Evolutionary conservation across 2,113 vertebrate genomes (phyloP).

Genomic region (Felis catus): F.catus_Fca126_mat1.0 CM031418.1:95935501-95936000

Average conservation of each 20-base stretch:
- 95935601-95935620: not conserved
- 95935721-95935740: slow-evolving; percentile 28
- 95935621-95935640: slow-evolving; percentile 42
- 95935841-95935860: slow-evolving; percentile 13
- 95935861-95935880: not conserved
- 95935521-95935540: slow-evolving; percentile 32
- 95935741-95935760: slow-evolving; percentile 38
- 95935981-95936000: not conserved
- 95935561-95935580: slow-evolving; percentile 41
- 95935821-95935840: slow-evolving; percentile 31
- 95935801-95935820: slow-evolving; percentile 13
- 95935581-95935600: slow-evolving; percentile 26
- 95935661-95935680: not conserved
- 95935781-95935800: not conserved
- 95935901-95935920: not conserved
- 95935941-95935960: not conserved
- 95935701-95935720: slow-evolving; percentile 4
- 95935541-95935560: not conserved
- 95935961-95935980: not conserved
- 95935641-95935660: slow-evolving; percentile 16
- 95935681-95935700: slow-evolving; percentile 35
- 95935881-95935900: not conserved
- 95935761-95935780: slow-evolving; percentile 30
- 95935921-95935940: not conserved
- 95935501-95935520: not conserved